These are phyloP conservation scores for Incurvaria masculella DNA, from an alignment of 2,888 invertebrate genomes.

Conservation along the genomic window DNA sequence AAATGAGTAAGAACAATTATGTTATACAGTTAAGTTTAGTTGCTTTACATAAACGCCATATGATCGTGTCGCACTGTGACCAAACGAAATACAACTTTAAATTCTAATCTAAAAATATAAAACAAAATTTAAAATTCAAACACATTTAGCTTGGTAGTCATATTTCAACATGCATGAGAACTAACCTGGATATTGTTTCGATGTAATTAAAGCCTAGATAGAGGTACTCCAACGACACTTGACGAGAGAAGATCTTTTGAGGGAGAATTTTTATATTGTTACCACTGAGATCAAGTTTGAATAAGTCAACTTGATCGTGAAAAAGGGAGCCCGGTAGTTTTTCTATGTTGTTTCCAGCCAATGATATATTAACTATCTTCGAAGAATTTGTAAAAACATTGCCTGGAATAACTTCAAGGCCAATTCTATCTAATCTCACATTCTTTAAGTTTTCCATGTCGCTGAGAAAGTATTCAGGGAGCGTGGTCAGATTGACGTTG, in stretches of 20 bases:
- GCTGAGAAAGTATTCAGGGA: slow-evolving; percentile 60
- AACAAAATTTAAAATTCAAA: slow-evolving; percentile 5
- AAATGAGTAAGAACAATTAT: no score
- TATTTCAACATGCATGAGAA: no score
- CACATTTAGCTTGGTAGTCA: no score
- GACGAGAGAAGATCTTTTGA: slow-evolving; percentile 54
- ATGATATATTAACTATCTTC: slow-evolving; percentile 56
- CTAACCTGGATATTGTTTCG: slow-evolving; percentile 51
- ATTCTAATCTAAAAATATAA: slow-evolving; percentile 4
- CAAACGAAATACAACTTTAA: no score
- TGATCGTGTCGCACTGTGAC: no score
- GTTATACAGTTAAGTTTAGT: no score
- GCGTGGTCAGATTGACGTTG: slow-evolving; percentile 51
- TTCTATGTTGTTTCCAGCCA: slow-evolving; percentile 56
- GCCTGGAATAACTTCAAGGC: slow-evolving; percentile 55
- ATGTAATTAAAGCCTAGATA: slow-evolving; percentile 65
- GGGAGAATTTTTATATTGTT: slow-evolving; percentile 62
- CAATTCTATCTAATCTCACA: slow-evolving; percentile 56
- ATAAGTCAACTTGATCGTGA: slow-evolving; percentile 58
- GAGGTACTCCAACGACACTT: slow-evolving; percentile 55
- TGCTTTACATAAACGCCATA: no score
- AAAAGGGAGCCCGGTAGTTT: slow-evolving; percentile 61
- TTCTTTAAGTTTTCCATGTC: slow-evolving; percentile 54
- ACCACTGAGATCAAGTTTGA: slow-evolving; percentile 60
- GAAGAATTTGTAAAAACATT: slow-evolving; percentile 61